Conservation (phyloP, 2,888 invertebrate genomes). For the Onthophagus sagittarius region DNA sequence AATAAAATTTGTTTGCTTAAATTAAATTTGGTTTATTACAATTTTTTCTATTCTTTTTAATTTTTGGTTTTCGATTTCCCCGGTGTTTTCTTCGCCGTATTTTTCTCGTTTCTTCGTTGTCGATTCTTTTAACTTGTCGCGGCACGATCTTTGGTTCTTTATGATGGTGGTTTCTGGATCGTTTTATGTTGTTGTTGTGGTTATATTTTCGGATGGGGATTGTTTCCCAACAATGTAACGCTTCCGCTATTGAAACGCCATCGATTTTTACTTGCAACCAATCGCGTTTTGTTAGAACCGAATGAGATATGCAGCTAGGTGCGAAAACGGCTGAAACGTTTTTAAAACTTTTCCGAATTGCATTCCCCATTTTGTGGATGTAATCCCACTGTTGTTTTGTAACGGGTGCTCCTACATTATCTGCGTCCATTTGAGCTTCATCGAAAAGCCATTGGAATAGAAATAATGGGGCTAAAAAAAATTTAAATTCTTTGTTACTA, state of each 20-base stretch:
- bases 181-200: too few relatives aligned
- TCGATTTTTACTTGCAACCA: constrained; percentile 80
- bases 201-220: constrained; percentile 39
- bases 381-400: constrained; percentile 91
- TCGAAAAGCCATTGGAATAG: constrained; percentile 95
- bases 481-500: background rate
- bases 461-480: constrained; percentile 73
- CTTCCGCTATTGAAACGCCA: constrained; percentile 77
- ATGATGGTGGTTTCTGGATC: constrained; percentile 13
- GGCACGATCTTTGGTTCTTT: constrained; percentile 34
- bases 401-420: constrained; percentile 85
- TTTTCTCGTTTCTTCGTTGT: constrained; percentile 16
- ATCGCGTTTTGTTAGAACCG: constrained; percentile 79
- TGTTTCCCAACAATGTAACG: constrained; percentile 85
- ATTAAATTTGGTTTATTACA: constrained; percentile 33
- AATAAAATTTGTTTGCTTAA: background rate
- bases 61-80: constrained; percentile 33
- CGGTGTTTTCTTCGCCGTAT: constrained; percentile 3
- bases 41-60: constrained; percentile 36
- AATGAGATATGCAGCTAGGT: constrained; percentile 90
- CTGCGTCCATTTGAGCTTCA: constrained; percentile 90
- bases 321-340: constrained; percentile 88
- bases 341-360: constrained; percentile 73
- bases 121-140: constrained; percentile 29
- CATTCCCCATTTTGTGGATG: constrained; percentile 85